Evolutionary conservation across 2,888 invertebrate species (phyloP).

Genomic region (Machimus rusticus): DNA sequence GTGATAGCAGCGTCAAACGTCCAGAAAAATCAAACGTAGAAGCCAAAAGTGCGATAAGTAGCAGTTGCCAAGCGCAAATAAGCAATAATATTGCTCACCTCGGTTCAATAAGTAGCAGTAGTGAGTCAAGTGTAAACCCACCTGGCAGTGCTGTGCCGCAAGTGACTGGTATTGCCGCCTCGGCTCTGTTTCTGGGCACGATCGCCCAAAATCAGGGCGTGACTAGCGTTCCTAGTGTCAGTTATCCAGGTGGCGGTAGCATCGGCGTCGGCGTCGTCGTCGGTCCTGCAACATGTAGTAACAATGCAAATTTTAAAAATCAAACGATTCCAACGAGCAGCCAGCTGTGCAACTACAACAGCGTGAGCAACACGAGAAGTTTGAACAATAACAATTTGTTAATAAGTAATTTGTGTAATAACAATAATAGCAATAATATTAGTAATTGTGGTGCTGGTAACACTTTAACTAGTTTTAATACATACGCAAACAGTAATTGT

Average conservation of each 20-base stretch:
- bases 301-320: slow-evolving; percentile 24
- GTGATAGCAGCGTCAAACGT: slow-evolving; percentile 22
- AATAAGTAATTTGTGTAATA: slow-evolving; percentile 52
- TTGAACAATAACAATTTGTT: slow-evolving; percentile 47
- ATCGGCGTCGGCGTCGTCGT: not conserved
- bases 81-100: slow-evolving; percentile 28
- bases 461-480: slow-evolving; percentile 41
- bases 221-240: slow-evolving; percentile 17
- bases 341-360: slow-evolving; percentile 43
- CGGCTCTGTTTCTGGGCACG: slow-evolving; percentile 6
- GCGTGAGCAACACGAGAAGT: slow-evolving; percentile 43
- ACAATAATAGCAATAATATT: slow-evolving; percentile 52
- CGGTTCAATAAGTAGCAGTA: slow-evolving; percentile 32
- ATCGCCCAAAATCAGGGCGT: not conserved
- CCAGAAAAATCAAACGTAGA: slow-evolving; percentile 11
- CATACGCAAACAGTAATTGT: slow-evolving; percentile 56
- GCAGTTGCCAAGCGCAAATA: slow-evolving; percentile 35
- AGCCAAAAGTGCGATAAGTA: slow-evolving; percentile 10
- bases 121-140: slow-evolving; percentile 14
- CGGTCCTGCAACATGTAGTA: not conserved
- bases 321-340: slow-evolving; percentile 29
- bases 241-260: not conserved
- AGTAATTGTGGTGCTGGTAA: slow-evolving; percentile 51
- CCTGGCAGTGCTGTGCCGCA: slow-evolving; percentile 25
- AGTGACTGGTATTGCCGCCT: slow-evolving; percentile 39